Percentiles rank a stretch among this genome's conserved stretches.
Conservation (phyloP, 1,140 invertebrate species). For the Pseudomyrmex cubaensis region DNA sequence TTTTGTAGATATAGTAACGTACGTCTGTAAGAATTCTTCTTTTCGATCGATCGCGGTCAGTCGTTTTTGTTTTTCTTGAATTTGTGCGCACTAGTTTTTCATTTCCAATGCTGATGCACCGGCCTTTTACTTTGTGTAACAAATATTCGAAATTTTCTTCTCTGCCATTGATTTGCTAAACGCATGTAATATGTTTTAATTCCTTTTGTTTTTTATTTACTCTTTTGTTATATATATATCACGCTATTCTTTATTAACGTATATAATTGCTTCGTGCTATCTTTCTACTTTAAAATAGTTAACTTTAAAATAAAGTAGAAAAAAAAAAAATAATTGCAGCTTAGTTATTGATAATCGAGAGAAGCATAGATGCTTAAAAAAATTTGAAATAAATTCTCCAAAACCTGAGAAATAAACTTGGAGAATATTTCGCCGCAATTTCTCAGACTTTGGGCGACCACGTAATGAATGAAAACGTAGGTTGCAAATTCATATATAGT, state of each 20-base stretch:
- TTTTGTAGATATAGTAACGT: slow-evolving; percentile 52
- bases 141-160: not conserved
- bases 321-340: too few relatives aligned
- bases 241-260: not conserved
- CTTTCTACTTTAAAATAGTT: slow-evolving; percentile 15
- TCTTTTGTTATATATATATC: not conserved
- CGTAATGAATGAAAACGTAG: slow-evolving; percentile 47
- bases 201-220: not conserved
- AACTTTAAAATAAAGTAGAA: too few relatives aligned
- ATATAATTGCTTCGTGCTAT: not conserved
- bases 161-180: not conserved
- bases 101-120: not conserved
- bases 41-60: slow-evolving; percentile 43
- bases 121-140: too few relatives aligned
- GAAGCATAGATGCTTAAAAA: slow-evolving; percentile 41
- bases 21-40: slow-evolving; percentile 45
- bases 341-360: slow-evolving; percentile 41
- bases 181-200: not conserved
- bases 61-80: slow-evolving; percentile 20
- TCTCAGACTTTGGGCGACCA: slow-evolving; percentile 37
- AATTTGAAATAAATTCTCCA: slow-evolving; percentile 32
- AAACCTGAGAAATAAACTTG: slow-evolving; percentile 45
- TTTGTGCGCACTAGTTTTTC: not conserved
- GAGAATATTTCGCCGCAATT: slow-evolving; percentile 19
- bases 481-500: slow-evolving; percentile 49